Percentiles rank a stretch among this genome's conserved stretches.
These are phyloP conservation scores for Fistularia commersonii DNA, from an alignment of 2,797 vertebrate genomes.

Conservation along the genomic window DNA sequence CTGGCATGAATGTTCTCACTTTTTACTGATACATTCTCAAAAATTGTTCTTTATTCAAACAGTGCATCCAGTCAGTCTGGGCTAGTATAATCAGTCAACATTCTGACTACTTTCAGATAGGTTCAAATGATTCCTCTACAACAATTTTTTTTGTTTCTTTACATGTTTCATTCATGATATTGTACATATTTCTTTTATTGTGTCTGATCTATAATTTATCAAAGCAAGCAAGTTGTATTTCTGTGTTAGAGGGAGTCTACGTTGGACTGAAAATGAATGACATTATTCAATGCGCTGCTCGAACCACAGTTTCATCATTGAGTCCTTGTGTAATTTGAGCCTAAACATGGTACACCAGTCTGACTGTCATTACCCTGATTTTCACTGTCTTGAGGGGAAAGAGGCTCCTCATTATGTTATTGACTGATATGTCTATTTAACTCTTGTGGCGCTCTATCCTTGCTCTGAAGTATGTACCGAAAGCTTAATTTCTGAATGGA, in stretches of 20 bases:
- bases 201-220: too few species aligned
- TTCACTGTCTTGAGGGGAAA: conserved; percentile 5
- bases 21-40: too few species aligned
- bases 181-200: too few species aligned
- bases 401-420: conserved; percentile 9
- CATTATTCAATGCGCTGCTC: conserved; percentile 4
- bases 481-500: conserved; percentile 58
- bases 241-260: not conserved
- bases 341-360: conserved; percentile 23
- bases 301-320: conserved; percentile 17
- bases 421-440: conserved; percentile 20
- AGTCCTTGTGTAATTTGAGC: conserved; percentile 34
- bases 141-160: too few species aligned
- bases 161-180: too few species aligned
- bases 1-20: too few species aligned
- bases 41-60: too few species aligned
- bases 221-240: not conserved
- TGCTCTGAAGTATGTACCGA: conserved; percentile 31
- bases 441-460: conserved; percentile 24
- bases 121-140: too few species aligned
- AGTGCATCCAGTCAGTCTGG: too few species aligned
- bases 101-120: too few species aligned
- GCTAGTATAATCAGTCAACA: too few species aligned
- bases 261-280: conserved; percentile 6
- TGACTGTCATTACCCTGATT: conserved; percentile 40